Percentiles rank a stretch among this genome's conserved stretches.
These are phyloP conservation scores for Volucella inflata DNA, from an alignment of 2,888 invertebrate genomes.

Conservation along the genomic window DNA sequence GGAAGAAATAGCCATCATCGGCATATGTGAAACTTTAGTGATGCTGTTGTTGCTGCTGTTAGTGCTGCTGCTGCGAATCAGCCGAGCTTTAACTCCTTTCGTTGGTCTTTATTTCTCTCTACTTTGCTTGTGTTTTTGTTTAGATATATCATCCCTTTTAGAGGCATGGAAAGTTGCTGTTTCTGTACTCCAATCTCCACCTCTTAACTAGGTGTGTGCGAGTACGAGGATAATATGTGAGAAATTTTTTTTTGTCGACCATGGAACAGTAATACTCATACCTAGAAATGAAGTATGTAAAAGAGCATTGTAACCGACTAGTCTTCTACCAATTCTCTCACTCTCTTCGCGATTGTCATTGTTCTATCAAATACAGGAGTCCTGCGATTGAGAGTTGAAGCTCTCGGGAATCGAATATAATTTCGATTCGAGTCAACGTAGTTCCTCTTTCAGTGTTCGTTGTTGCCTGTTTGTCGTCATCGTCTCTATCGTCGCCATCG, in stretches of 20 bases:
- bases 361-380: constrained; percentile 67
- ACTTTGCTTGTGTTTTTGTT: constrained; percentile 27
- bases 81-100: constrained; percentile 20
- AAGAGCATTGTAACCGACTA: constrained; percentile 47
- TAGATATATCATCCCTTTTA: constrained; percentile 45
- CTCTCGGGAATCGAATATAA: constrained; percentile 75
- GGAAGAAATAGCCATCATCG: constrained; percentile 42
- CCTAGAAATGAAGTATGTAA: constrained; percentile 26
- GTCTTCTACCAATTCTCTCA: constrained; percentile 38
- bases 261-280: constrained; percentile 22
- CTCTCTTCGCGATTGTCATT: constrained; percentile 51
- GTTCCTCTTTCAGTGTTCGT: no score
- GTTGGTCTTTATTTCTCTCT: constrained; percentile 19
- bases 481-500: constrained; percentile 26
- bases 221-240: neutral
- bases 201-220: neutral
- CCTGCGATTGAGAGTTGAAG: constrained; percentile 67
- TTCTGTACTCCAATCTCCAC: constrained; percentile 21
- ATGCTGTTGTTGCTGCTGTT: constrained; percentile 21
- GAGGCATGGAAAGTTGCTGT: constrained; percentile 48
- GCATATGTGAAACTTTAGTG: constrained; percentile 14
- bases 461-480: constrained; percentile 1
- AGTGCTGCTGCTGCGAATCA: constrained; percentile 20
- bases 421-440: constrained; percentile 40
- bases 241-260: constrained; percentile 14